Percentiles rank a stretch among this genome's conserved stretches.
Conservation (phyloP, 2,888 invertebrate species). For the Acronicta aceris region DNA sequence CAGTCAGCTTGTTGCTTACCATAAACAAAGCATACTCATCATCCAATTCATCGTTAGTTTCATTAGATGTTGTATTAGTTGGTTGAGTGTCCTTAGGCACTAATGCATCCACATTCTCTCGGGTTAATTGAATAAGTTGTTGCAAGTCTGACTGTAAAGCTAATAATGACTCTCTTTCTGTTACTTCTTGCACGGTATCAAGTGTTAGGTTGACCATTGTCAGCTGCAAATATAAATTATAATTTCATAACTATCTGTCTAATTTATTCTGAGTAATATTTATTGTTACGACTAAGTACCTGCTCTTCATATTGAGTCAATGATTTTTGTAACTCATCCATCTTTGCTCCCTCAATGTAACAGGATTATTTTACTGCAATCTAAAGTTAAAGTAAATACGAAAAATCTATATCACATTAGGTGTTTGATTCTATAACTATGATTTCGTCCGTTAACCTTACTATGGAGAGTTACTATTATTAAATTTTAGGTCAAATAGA, state of each 20-base stretch:
- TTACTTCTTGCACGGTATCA: slow-evolving; percentile 76
- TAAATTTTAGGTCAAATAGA: too few relatives aligned
- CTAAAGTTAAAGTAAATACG: not conserved
- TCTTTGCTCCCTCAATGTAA: slow-evolving; percentile 37
- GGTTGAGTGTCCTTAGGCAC: slow-evolving; percentile 35
- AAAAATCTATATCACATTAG: too few relatives aligned
- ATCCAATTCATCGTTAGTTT: slow-evolving; percentile 71
- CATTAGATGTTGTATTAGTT: slow-evolving; percentile 24
- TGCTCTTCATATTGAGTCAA: slow-evolving; percentile 81
- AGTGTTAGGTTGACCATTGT: slow-evolving; percentile 90
- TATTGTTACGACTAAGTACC: slow-evolving; percentile 55
- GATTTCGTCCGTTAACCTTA: too few relatives aligned
- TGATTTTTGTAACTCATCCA: slow-evolving; percentile 78
- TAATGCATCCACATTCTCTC: slow-evolving; percentile 87
- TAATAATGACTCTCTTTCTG: slow-evolving; percentile 88
- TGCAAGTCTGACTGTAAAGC: slow-evolving; percentile 90
- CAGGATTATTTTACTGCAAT: not conserved
- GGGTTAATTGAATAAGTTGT: slow-evolving; percentile 92
- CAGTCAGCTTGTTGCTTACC: slow-evolving; percentile 78
- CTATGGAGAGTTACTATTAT: too few relatives aligned
- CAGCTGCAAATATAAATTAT: slow-evolving; percentile 80
- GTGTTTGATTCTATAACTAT: too few relatives aligned
- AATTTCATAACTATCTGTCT: slow-evolving; percentile 13
- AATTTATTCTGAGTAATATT: not conserved
- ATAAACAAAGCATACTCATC: slow-evolving; percentile 92